Evolutionary conservation across 2,113 vertebrate genomes (phyloP), one percentile per base, ranked within the genome.

Genomic region (Rissa tridactyla): DNA sequence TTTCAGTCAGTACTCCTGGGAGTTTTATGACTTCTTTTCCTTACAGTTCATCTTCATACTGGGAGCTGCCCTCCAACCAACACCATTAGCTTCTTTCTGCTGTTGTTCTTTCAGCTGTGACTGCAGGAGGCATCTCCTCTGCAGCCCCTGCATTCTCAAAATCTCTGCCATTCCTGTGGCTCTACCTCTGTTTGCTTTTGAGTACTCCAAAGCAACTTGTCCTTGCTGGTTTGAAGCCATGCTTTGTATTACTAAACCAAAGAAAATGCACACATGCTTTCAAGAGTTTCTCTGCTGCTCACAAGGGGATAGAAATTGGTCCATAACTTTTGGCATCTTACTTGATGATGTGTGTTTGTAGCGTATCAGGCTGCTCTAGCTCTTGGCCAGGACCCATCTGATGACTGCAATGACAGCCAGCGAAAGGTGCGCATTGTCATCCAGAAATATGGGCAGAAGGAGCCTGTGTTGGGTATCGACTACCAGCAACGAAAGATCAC

Each of bases 401-500:
- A 99, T 0, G 98, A 99, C 97, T 99, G 99, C 93, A 99, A 98
- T 2, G 99, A 99, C 94, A 98, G 96, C n/a, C 98, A 99, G 96
- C 96, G 99, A 54, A 98, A 98, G 16, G 96, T 99, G 30, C 99
- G 99, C 21, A 98, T 98, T 1, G 98, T 99, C 84, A 98, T 99
- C 96, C 99, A 99, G 98, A 98, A 98, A 70, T 98, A 94, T 1
- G 99, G 99, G 22, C 97, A 91, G 96, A 99, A 91, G 11, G 98
- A 99, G 77, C 97, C 99, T 0, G 97, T 98, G 11, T 97, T 99
- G 88, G 99, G 99, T 15, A 2, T 95, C 1, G 99, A 99, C 40
- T 99, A 99, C 97, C 97, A 98, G 25, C 97, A 99, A 23, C 98
- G 99, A 16, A 99, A 97, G 97, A 99, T 99, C 98, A 98, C 98